Evolutionary conservation across 2,113 vertebrate genomes (phyloP), one percentile per base, ranked within the genome.

Genomic region (Vulpes lagopus): DNA sequence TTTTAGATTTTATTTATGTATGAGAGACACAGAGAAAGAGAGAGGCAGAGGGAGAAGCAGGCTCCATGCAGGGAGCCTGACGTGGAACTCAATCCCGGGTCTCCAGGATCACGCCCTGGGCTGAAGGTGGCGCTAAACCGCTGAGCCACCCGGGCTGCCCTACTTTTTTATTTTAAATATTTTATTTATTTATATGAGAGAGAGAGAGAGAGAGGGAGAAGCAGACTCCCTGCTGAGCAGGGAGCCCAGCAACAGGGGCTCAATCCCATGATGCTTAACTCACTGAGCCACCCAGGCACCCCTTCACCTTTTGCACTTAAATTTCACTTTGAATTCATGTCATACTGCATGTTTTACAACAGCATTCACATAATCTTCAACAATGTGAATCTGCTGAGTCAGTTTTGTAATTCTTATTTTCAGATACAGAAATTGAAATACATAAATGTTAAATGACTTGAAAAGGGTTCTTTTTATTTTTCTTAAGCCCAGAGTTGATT

Each of bases 321-420:
- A 82, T 59, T 78, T 59, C 35, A 84, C 59, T 65, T 80, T 71
- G 32, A 86, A 86, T 86, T 95, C 25, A 80, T 16, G 32, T 51
- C 60, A 38, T 27, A 25, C 27, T 38, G 91, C 32, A 62, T 32
- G 60, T 38, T 6, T 83, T 86, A 60, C 32, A 86, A 91, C 60
- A 80, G 73, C 53, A 80, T 91, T 95, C 62, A 91, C 38, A 79
- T 14, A 80, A 80, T 86, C 30, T 27, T 51, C 94, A 67, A 32
- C 67, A 25, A 27, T n/a, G 8, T 87, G 73, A 80, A 71, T 80
- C 53, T 86, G 27, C 67, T 71, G 53, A 8, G 25, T 80, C 16
- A 57, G 76, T 65, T 92, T 53, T 88, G 11, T 81, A 81, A 95
- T 81, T 95, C 62, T 69, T 19, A 71, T 80, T 87, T 92, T 87